Percentiles rank a stretch among this genome's conserved stretches.
These are phyloP conservation scores for Amiota communis DNA, from an alignment of 2,888 invertebrate genomes.

Conservation along the genomic window DNA sequence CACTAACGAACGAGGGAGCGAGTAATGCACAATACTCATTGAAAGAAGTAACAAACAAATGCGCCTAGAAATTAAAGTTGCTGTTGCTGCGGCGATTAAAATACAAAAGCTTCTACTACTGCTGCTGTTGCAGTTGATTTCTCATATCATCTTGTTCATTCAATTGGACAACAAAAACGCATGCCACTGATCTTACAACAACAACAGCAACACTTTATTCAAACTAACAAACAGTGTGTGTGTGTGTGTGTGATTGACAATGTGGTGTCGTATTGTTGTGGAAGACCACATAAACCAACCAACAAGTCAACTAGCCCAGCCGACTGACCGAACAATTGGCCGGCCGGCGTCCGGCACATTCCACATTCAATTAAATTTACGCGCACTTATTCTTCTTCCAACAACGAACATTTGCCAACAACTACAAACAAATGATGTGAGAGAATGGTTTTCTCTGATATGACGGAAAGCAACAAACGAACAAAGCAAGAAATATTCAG, in stretches of 20 bases:
- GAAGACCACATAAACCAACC: constrained; percentile 37
- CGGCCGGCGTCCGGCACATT: constrained; percentile 56
- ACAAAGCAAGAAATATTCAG: constrained; percentile 8
- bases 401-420: neutral
- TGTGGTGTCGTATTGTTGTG: neutral
- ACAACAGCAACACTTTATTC: neutral
- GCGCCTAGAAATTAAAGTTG: no score
- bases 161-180: constrained; percentile 5
- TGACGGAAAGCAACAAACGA: neutral
- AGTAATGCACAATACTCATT: no score
- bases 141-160: neutral
- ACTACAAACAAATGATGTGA: constrained; percentile 5
- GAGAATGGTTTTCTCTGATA: neutral
- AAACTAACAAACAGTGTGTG: no score
- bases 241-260: no score
- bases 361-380: constrained; percentile 61
- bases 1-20: no score
- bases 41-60: no score
- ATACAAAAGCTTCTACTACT: constrained; percentile 1
- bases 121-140: no score
- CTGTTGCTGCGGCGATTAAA: neutral
- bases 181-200: constrained; percentile 4
- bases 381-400: constrained; percentile 39
- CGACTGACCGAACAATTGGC: constrained; percentile 31
- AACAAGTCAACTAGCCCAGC: constrained; percentile 40